Evolutionary conservation across 2,113 vertebrate genomes (phyloP).

Genomic region (Tonatia bakeri): DNA sequence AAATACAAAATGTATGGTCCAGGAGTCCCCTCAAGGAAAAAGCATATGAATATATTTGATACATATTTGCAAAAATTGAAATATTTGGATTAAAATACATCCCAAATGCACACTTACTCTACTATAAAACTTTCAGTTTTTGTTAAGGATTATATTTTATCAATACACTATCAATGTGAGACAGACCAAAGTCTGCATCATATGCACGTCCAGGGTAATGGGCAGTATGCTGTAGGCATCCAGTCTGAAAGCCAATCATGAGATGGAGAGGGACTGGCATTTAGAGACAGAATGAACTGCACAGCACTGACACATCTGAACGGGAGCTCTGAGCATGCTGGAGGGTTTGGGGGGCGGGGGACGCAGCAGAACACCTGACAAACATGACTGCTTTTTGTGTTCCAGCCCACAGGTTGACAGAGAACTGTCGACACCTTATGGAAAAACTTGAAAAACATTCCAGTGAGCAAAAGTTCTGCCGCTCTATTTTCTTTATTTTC

Average conservation of each 20-base stretch:
- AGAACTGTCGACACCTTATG: not conserved
- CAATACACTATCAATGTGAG: conserved; percentile 33
- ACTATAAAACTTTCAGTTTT: conserved; percentile 62
- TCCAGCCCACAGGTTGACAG: not conserved
- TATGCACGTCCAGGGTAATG: conserved; percentile 63
- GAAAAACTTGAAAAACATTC: not conserved
- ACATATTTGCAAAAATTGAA: not conserved
- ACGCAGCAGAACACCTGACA: not conserved
- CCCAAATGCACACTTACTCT: conserved; percentile 34
- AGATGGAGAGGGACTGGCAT: conserved; percentile 68
- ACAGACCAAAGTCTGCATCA: conserved; percentile 27
- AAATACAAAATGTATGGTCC: conserved; percentile 23
- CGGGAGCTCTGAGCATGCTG: not conserved
- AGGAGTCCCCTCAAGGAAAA: conserved; percentile 46
- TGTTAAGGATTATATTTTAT: conserved; percentile 68
- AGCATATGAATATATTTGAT: not conserved
- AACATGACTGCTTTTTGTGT: not conserved
- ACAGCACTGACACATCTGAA: conserved; percentile 68
- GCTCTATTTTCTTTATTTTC: not conserved
- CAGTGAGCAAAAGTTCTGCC: not conserved
- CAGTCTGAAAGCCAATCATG: conserved; percentile 73
- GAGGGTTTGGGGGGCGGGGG: not conserved
- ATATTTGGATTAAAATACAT: not conserved
- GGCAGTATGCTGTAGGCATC: conserved; percentile 59
- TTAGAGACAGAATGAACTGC: conserved; percentile 74